Conservation (phyloP, 1,140 invertebrate genomes). For the Achroia grisella region DNA sequence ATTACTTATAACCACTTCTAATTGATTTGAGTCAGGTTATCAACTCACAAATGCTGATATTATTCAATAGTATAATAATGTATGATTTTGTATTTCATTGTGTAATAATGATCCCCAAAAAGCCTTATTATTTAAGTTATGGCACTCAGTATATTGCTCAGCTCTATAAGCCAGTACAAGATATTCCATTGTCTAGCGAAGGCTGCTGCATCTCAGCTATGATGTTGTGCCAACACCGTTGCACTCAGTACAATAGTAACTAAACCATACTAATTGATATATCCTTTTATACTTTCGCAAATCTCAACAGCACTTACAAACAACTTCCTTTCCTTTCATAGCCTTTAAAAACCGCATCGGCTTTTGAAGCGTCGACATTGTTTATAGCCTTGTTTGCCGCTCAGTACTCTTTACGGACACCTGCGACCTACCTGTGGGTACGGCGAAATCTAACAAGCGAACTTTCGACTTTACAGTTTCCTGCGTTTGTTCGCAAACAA, state of each 20-base stretch:
- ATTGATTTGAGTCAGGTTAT: no score
- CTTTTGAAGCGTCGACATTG: conserved; percentile 30
- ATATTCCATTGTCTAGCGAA: neutral
- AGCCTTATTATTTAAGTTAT: no score
- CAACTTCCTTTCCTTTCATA: conserved; percentile 61
- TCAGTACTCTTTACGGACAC: conserved; percentile 35
- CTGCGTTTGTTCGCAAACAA: conserved; percentile 65
- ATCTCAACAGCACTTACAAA: conserved; percentile 24
- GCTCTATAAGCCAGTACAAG: no score
- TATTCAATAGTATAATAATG: no score
- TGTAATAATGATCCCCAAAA: no score
- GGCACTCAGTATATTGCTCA: no score
- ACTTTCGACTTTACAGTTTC: conserved; percentile 69
- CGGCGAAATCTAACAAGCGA: conserved; percentile 52
- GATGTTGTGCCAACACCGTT: conserved; percentile 53
- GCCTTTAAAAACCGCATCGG: conserved; percentile 30
- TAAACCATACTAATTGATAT: conserved; percentile 33
- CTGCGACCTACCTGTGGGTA: conserved; percentile 61
- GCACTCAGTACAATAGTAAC: conserved; percentile 22
- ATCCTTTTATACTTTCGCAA: conserved; percentile 26
- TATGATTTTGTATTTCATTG: no score
- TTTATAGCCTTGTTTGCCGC: conserved; percentile 52
- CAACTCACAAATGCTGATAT: no score
- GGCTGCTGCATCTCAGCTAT: conserved; percentile 4
- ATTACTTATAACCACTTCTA: no score